Conservation (phyloP, 2,797 vertebrate species). For the Onychomys arenicola region DNA sequence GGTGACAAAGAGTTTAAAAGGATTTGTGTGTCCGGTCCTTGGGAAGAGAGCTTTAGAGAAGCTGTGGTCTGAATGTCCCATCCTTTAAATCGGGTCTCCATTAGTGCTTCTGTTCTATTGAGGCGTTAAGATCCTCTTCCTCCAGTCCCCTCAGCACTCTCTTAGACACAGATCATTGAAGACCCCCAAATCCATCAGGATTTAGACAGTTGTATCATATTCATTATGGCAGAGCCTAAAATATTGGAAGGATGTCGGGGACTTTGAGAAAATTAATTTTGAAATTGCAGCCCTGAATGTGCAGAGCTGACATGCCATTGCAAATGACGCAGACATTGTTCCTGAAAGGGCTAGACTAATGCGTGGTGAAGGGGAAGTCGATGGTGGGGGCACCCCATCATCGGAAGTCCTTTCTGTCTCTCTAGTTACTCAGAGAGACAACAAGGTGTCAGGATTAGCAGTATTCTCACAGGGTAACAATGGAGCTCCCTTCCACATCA, state of each 20-base stretch:
- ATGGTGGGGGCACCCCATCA: background rate
- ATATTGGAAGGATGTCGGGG: background rate
- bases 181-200: background rate
- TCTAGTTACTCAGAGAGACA: background rate
- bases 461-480: background rate
- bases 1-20: background rate
- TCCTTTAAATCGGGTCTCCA: background rate
- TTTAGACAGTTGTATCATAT: background rate
- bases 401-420: background rate
- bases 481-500: background rate
- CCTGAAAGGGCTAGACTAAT: slow-evolving; percentile 2
- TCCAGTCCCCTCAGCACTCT: background rate
- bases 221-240: background rate
- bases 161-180: background rate
- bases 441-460: background rate
- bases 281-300: background rate
- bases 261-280: background rate
- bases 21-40: background rate
- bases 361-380: background rate
- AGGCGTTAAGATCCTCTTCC: background rate
- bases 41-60: background rate
- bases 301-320: background rate
- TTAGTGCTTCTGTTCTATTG: background rate
- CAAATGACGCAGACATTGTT: background rate
- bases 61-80: background rate